A percentile compares a stretch with the other conserved stretches of the same genome.
Evolutionary conservation across 2,113 vertebrate genomes (phyloP).

Genomic region (Hippocampus abdominalis): DNA sequence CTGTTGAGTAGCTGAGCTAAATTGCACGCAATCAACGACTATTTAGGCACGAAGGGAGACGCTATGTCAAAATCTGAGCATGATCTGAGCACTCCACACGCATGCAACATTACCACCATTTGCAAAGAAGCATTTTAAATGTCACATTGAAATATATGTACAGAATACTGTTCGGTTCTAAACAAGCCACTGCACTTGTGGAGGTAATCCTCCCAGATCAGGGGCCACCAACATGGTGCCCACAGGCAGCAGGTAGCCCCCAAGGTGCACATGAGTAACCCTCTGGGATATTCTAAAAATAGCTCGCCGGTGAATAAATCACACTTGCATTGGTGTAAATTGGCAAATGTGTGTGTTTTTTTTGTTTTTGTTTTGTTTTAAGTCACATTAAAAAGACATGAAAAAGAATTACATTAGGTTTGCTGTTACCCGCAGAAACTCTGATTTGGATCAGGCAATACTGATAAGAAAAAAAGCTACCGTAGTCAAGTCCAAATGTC

Average conservation of each 20-base stretch:
- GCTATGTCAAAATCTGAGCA: background rate
- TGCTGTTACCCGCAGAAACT: background rate
- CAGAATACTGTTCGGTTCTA: too few relatives aligned
- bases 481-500: background rate
- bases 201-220: too few relatives aligned
- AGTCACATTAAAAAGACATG: too few relatives aligned
- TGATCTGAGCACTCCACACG: background rate
- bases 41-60: background rate
- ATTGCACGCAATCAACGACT: background rate
- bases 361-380: too few relatives aligned
- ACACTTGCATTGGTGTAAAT: too few relatives aligned
- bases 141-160: background rate
- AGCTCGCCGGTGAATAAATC: background rate
- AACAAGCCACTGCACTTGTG: too few relatives aligned
- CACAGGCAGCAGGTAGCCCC: too few relatives aligned
- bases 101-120: background rate
- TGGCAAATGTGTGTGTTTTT: too few relatives aligned
- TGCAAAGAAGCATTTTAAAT: background rate
- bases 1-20: background rate
- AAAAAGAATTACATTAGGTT: background rate
- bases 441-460: background rate
- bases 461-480: background rate
- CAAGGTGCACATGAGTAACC: too few relatives aligned
- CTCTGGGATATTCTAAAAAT: background rate
- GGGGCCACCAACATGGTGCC: too few relatives aligned